Evolutionary conservation across 2,113 vertebrate genomes (phyloP).

Genomic region (Prinia subflava): DNA sequence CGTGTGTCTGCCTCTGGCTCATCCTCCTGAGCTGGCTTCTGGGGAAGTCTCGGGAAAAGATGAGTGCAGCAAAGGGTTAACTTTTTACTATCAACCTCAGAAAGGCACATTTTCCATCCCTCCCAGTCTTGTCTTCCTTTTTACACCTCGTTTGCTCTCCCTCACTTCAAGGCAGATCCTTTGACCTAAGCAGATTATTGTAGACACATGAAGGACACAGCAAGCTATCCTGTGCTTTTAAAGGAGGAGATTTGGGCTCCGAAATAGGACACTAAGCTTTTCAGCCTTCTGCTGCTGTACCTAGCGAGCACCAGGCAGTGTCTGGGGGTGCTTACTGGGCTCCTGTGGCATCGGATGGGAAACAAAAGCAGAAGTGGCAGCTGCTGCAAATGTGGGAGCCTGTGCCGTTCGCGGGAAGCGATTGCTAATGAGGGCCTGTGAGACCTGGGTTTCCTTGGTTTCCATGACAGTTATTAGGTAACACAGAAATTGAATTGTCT

Average conservation of each 20-base stretch:
- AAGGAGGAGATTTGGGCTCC: slow-evolving; percentile 76
- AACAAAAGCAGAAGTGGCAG: slow-evolving; percentile 62
- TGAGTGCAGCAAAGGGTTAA: neutral
- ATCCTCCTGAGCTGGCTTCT: neutral
- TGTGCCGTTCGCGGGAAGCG: slow-evolving; percentile 54
- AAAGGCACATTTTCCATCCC: slow-evolving; percentile 2
- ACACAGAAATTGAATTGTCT: slow-evolving; percentile 74
- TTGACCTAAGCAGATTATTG: slow-evolving; percentile 80
- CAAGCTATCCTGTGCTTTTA: slow-evolving; percentile 50
- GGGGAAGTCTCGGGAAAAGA: neutral
- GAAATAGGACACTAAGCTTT: slow-evolving; percentile 79
- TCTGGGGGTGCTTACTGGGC: slow-evolving; percentile 54
- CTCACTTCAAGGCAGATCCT: slow-evolving; percentile 65
- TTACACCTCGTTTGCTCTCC: slow-evolving; percentile 22
- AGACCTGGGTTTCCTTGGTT: slow-evolving; percentile 75
- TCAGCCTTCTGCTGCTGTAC: slow-evolving; percentile 71
- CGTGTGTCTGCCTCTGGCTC: neutral
- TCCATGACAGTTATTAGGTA: slow-evolving; percentile 81
- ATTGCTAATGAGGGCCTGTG: slow-evolving; percentile 69
- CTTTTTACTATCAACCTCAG: neutral
- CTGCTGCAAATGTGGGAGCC: slow-evolving; percentile 64
- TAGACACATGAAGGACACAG: slow-evolving; percentile 66
- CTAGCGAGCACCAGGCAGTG: slow-evolving; percentile 51
- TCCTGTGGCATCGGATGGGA: slow-evolving; percentile 41
- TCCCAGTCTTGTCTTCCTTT: neutral